Conservation (phyloP, 2,113 vertebrate species). For the Leptobrachium leishanense region DNA sequence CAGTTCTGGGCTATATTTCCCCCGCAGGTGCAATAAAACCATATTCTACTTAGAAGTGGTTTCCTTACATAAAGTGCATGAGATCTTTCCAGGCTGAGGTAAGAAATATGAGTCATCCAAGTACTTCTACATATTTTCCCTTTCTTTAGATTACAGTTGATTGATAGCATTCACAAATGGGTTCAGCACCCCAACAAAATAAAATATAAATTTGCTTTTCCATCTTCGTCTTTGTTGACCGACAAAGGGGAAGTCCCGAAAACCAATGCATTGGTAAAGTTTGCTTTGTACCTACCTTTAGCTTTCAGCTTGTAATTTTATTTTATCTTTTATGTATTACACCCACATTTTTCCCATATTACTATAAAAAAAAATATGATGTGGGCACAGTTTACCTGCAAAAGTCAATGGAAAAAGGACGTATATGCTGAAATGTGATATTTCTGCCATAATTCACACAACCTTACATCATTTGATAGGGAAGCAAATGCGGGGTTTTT, state of each 20-base stretch:
- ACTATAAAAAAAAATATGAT: no score
- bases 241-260: constrained; percentile 19
- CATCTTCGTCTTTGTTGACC: not conserved
- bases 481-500: no score
- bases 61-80: constrained; percentile 56
- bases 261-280: not conserved
- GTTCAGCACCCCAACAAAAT: not conserved
- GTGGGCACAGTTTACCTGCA: no score
- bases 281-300: no score
- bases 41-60: constrained; percentile 50
- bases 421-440: no score
- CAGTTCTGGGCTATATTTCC: constrained; percentile 50
- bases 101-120: constrained; percentile 61
- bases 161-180: constrained; percentile 1
- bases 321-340: no score
- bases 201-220: constrained; percentile 11
- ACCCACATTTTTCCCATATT: no score
- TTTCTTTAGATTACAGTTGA: constrained; percentile 52
- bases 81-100: constrained; percentile 55
- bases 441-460: no score
- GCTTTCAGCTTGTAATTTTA: no score
- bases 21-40: constrained; percentile 57
- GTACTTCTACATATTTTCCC: constrained; percentile 54
- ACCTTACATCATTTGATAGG: no score
- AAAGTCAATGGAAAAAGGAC: no score